Evolutionary conservation across 2,113 vertebrate genomes (phyloP).

Genomic region (Rissa tridactyla): DNA sequence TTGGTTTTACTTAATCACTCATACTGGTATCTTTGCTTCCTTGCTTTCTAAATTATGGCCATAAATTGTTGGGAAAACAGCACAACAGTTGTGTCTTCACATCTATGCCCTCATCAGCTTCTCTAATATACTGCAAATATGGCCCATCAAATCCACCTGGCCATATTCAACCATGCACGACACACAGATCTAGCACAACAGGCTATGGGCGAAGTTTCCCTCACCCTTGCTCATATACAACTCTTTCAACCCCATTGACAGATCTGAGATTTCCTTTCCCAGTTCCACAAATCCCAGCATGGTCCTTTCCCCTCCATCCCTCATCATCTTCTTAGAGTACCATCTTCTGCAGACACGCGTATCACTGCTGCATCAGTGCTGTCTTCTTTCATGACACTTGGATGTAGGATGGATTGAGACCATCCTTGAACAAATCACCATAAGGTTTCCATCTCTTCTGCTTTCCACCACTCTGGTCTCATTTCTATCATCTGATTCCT

Average conservation of each 20-base stretch:
- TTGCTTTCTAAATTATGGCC: neutral
- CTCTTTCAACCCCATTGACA: neutral
- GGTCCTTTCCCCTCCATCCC: neutral
- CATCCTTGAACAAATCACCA: neutral
- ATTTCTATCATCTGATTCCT: conserved; percentile 41
- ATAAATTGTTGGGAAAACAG: neutral
- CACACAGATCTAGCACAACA: neutral
- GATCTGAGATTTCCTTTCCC: neutral
- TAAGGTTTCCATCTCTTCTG: neutral
- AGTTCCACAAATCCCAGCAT: neutral
- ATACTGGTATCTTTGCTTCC: neutral
- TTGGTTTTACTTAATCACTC: neutral
- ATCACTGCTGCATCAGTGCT: neutral
- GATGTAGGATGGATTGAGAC: neutral
- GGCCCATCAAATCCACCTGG: neutral
- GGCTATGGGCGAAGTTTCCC: neutral
- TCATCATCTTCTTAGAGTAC: neutral
- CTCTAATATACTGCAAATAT: neutral
- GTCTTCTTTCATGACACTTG: neutral
- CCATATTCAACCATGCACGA: neutral
- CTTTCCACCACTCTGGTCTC: conserved; percentile 1
- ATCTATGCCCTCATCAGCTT: neutral
- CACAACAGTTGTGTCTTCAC: neutral
- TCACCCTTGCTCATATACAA: neutral
- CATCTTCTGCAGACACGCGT: neutral